Evolutionary conservation across 2,888 invertebrate species (phyloP), one percentile per base, ranked within the genome.

Genomic region (Troides helena): DNA sequence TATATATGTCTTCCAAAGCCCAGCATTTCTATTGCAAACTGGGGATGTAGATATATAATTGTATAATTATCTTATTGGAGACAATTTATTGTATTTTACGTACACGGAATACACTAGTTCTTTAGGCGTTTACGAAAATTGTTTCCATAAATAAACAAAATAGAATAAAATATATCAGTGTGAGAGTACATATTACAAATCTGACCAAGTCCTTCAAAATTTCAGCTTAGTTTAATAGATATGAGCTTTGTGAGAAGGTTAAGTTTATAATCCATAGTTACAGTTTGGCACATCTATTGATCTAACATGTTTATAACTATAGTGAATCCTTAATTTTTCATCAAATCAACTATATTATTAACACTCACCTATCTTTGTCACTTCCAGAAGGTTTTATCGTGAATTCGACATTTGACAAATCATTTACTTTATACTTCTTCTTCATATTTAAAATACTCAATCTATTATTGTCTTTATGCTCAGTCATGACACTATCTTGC

Each of bases 351-450:
- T 14, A 64, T n/a, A 53, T 61, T 56, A 61, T 53, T 14, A 50
- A 30, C 46, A 17, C 73, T 72, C 70, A 78, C 78, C 72, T 74
- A 39, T 73, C 74, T 71, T 74, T 75, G 43, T 76, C 74, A 17
- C 69, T 73, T 18, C 57, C 61, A 6, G 62, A 58, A 62, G 60
- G 73, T 63, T 75, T 75, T 68, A 74, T 73, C 0, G 74, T 73
- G 43, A 77, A 74, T 65, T 77, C 67, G 43, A 74, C 74, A 39
- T 75, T 69, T 3, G 74, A 71, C 46, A 77, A 70, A 72, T 78
- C 75, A 43, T 74, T 78, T 21, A 77, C 68, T 46, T 65, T 71
- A 25, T 78, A 77, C 60, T 73, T 74, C 65, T 77, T 75, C 66
- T 71, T 76, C 36, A 62, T 56, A 46, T 62, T 62, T 30, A 60